phyloP scores from a whole-genome alignment of 2,113 vertebrate genomes.

The Passer montanus region DNA sequence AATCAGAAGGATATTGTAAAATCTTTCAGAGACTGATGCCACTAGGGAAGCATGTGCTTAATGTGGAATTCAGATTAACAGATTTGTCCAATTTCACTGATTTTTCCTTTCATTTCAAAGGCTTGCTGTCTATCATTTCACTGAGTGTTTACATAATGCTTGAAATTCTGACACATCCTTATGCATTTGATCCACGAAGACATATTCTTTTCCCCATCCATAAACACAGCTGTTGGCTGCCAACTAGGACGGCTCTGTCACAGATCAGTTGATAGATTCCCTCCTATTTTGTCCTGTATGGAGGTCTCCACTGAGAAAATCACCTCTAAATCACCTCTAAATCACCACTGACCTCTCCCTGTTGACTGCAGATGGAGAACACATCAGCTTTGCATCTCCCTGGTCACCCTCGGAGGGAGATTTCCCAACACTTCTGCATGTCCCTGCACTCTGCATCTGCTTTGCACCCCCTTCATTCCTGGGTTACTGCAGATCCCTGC shows the following conservation, averaged over 20 bases:
- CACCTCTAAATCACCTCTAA: not conserved
- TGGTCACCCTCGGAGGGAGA: fast-evolving
- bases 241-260: not conserved
- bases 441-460: not conserved
- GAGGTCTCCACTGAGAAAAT: not conserved
- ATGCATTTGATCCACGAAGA: not conserved
- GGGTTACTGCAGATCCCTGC: not conserved
- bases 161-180: not conserved
- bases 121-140: not conserved
- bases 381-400: not conserved
- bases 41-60: not conserved
- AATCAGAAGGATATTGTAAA: not conserved
- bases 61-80: not conserved
- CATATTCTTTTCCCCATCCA: not conserved
- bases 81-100: not conserved
- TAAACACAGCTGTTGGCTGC: not conserved
- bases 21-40: not conserved
- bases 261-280: not conserved
- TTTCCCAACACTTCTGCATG: not conserved
- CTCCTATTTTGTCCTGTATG: fast-evolving
- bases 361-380: fast-evolving
- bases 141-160: not conserved
- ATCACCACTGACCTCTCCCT: not conserved
- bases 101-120: not conserved
- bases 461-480: not conserved